Percentiles rank a stretch among this genome's conserved stretches.
phyloP scores from a whole-genome alignment of 2,888 invertebrate genomes.

The Flexamia atlantica region DNA sequence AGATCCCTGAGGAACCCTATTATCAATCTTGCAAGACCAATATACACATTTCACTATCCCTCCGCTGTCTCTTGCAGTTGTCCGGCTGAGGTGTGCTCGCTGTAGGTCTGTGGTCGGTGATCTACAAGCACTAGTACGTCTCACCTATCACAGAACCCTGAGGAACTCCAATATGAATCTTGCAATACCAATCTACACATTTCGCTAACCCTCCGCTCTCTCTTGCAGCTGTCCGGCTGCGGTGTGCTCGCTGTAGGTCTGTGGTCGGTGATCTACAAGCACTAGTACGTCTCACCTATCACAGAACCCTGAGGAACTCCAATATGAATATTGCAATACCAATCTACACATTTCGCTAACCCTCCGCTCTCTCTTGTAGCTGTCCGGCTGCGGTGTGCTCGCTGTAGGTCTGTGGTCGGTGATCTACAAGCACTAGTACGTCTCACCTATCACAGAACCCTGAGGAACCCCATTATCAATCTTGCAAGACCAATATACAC shows the following conservation, averaged over 20 bases:
- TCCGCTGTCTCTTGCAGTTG: conserved; percentile 77
- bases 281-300: conserved; percentile 85
- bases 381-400: conserved; percentile 87
- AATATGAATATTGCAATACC: too few species aligned
- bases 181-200: too few species aligned
- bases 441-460: conserved; percentile 85
- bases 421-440: conserved; percentile 84
- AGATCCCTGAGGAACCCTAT: too few species aligned
- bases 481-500: too few species aligned
- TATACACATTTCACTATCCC: too few species aligned
- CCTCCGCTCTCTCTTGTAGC: conserved; percentile 75
- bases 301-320: too few species aligned
- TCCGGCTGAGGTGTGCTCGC: conserved; percentile 86
- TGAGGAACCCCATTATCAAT: too few species aligned
- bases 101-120: conserved; percentile 88
- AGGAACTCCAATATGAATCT: too few species aligned
- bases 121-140: conserved; percentile 86
- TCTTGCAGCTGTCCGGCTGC: conserved; percentile 84
- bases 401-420: conserved; percentile 90
- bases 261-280: conserved; percentile 87
- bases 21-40: too few species aligned
- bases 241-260: conserved; percentile 86
- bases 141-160: conserved; percentile 86
- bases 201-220: not conserved
- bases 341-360: too few species aligned